phyloP scores from a whole-genome alignment of 1,140 invertebrate genomes.

The Cyclargus thomasi region DNA sequence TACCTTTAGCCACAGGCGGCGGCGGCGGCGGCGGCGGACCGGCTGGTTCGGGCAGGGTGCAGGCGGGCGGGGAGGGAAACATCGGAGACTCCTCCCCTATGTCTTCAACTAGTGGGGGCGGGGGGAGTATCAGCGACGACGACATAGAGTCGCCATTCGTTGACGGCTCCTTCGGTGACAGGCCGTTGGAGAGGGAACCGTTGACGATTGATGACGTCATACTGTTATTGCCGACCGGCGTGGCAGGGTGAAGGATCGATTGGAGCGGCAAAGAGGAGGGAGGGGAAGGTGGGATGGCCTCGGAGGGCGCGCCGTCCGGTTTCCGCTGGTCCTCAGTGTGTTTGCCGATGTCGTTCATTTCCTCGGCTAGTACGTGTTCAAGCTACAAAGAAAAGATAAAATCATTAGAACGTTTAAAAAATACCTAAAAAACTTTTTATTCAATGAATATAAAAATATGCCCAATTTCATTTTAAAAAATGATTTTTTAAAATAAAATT shows the following conservation, averaged over 20 bases:
- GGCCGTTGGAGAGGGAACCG: constrained; percentile 27
- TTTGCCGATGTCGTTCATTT: constrained; percentile 63
- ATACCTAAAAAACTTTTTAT: too few relatives aligned
- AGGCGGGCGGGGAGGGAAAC: constrained; percentile 58
- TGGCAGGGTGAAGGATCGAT: constrained; percentile 46
- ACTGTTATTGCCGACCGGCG: constrained; percentile 31
- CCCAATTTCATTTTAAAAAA: too few relatives aligned
- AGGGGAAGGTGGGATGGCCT: constrained; percentile 55
- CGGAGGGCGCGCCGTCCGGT: constrained; percentile 63
- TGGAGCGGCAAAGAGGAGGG: constrained; percentile 51
- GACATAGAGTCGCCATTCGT: constrained; percentile 52
- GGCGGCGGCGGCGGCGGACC: constrained; percentile 79
- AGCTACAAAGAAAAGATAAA: constrained; percentile 40
- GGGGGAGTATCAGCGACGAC: constrained; percentile 55
- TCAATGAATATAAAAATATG: too few relatives aligned
- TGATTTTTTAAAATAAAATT: too few relatives aligned
- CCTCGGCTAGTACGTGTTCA: constrained; percentile 66
- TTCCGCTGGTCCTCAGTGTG: constrained; percentile 58
- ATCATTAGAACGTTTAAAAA: too few relatives aligned
- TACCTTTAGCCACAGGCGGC: constrained; percentile 49
- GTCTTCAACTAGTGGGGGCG: constrained; percentile 40
- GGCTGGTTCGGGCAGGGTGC: constrained; percentile 83
- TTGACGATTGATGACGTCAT: constrained; percentile 33
- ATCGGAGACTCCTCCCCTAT: constrained; percentile 40
- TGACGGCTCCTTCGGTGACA: constrained; percentile 39